Percentiles rank a stretch among this genome's conserved stretches.
These are phyloP conservation scores for Piscicola geometra DNA, from an alignment of 2,888 invertebrate genomes.

Conservation along the genomic window DNA sequence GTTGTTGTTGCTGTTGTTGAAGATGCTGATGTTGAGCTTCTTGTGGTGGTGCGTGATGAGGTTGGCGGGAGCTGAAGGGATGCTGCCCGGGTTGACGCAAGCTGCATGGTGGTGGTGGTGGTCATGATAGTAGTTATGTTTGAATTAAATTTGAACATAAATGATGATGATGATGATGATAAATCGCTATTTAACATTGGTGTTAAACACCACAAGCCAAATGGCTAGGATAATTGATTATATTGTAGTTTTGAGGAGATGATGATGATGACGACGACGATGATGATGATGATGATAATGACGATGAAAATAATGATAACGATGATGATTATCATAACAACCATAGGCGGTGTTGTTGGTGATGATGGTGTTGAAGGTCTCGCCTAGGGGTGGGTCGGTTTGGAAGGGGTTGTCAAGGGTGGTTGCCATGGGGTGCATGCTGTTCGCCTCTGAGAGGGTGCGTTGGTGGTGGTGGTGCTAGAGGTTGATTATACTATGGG, in stretches of 20 bases:
- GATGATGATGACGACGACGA: neutral
- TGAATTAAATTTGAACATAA: too few species aligned
- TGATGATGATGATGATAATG: neutral
- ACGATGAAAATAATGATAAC: too few species aligned
- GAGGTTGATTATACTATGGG: neutral
- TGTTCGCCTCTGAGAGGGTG: neutral
- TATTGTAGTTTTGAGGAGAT: too few species aligned
- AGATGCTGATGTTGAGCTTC: neutral
- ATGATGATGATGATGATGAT: neutral
- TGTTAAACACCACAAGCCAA: too few species aligned
- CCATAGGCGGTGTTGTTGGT: slow-evolving; percentile 5
- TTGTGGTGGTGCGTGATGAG: slow-evolving; percentile 6
- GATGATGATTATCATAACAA: neutral
- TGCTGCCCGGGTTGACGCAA: slow-evolving; percentile 36
- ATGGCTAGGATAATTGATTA: too few species aligned
- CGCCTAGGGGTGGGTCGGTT: neutral
- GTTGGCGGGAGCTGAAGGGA: slow-evolving; percentile 26
- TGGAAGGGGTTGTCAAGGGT: neutral
- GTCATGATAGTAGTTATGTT: too few species aligned
- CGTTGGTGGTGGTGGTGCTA: too few species aligned
- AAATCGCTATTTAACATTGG: too few species aligned
- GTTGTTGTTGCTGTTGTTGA: neutral
- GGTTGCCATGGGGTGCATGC: neutral
- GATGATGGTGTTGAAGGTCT: slow-evolving; percentile 1
- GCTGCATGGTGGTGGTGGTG: neutral